Base-by-base conservation (phyloP, 2,113 vertebrate species). In the Sula dactylatra region DNA sequence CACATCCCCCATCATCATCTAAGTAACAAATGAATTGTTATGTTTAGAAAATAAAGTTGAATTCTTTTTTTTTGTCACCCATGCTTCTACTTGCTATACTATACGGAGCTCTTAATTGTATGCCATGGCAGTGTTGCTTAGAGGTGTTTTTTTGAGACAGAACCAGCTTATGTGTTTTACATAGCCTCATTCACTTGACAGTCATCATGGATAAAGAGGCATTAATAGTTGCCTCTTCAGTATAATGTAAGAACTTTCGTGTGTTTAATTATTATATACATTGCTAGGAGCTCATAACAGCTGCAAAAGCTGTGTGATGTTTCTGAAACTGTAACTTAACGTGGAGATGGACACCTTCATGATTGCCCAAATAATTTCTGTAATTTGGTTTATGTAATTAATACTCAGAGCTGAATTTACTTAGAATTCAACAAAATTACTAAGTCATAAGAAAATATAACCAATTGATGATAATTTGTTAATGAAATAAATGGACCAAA, bases 51-150 rank as follows among this genome's bases (percentile, higher is more conserved):
- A 52, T 54, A 45, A 45, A 58, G 31, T 21, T 47, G 29, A 13
- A 3, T 24, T 38, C n/a, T 24, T 56, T n/a, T 21, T 20, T 8
- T 29, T 27, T 5, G 13, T 0, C 4, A n/a, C 8, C 11, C 7
- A 4, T 29, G n/a, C 45, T 32, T n/a, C 45, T 29, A 44, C 18
- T 74, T 74, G 14, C 4, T 20, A 10, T 55, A n/a, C 16, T 15
- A 4, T 34, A 77, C 65, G 44, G 29, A 13, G 1, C 32, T n/a
- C 32, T 87, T 82, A 19, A 69, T 45, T 78, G 7, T 64, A 32
- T 72, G 21, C 31, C 1, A 1, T 24, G 56, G 32, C 13, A 62
- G 10, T 54, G 6, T 64, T 90, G 27, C 54, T 72, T 40, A 49
- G 44, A 50, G 25, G 17, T 82, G 5, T 0, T 31, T 78, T 73